A percentile compares a stretch with the other conserved stretches of the same genome.
Conservation (phyloP, 1,140 invertebrate genomes). For the Eupristina koningsbergeri region DNA sequence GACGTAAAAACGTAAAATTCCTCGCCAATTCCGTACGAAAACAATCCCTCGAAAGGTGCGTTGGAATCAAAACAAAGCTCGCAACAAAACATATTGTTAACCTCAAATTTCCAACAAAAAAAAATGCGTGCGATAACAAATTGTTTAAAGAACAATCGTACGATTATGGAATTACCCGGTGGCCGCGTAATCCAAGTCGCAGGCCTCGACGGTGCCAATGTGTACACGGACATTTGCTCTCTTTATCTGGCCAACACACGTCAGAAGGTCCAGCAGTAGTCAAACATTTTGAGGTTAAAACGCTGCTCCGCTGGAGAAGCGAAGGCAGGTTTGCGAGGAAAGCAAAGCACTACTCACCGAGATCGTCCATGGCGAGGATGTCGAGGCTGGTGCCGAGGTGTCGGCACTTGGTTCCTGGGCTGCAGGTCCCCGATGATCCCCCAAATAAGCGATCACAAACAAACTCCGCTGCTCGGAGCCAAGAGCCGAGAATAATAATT, state of each 20-base stretch:
- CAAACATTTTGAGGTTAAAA: constrained; percentile 40
- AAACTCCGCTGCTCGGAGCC: no score
- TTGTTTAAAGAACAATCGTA: background rate
- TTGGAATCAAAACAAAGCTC: background rate
- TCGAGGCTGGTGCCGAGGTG: background rate
- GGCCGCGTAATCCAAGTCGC: background rate
- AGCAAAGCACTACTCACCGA: constrained; percentile 26
- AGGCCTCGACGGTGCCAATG: background rate
- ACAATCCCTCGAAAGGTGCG: no score
- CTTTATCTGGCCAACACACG: background rate
- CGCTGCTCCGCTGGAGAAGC: background rate
- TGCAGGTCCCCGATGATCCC: background rate
- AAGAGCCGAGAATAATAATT: no score
- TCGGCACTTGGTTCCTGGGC: background rate
- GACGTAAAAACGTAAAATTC: background rate
- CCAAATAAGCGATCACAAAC: background rate
- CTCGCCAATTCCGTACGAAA: no score
- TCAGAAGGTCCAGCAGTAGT: background rate
- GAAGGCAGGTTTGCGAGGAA: background rate
- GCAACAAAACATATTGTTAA: background rate
- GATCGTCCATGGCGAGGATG: constrained; percentile 46
- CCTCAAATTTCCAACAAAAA: background rate
- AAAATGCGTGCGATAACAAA: no score
- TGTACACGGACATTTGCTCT: background rate
- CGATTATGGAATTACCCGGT: background rate